Conservation (phyloP, 2,113 vertebrate genomes). For the Anhinga anhinga region DNA sequence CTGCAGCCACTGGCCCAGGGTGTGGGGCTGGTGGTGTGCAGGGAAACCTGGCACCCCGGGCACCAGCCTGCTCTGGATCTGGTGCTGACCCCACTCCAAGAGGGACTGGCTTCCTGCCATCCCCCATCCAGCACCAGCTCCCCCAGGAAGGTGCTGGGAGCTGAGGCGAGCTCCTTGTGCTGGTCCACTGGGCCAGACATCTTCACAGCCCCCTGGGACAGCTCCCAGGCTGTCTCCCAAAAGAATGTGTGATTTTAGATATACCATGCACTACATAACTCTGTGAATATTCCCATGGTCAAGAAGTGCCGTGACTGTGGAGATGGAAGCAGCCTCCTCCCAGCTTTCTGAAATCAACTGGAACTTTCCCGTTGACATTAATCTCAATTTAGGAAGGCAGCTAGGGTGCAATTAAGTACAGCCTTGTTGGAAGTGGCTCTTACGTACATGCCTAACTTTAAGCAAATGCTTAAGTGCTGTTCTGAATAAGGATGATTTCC, state of each 20-base stretch:
- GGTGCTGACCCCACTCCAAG: accelerated
- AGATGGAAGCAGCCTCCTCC: neutral
- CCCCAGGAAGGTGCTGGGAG: neutral
- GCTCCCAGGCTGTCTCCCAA: neutral
- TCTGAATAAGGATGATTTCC: neutral
- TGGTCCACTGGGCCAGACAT: neutral
- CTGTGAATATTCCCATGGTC: neutral
- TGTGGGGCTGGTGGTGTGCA: neutral
- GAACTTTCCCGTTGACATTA: neutral
- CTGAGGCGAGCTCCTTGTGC: accelerated
- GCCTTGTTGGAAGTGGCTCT: neutral
- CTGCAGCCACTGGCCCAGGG: accelerated
- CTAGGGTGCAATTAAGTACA: neutral
- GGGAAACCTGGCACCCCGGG: accelerated
- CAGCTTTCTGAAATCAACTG: neutral
- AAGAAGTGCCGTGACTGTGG: accelerated
- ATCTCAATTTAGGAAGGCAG: neutral
- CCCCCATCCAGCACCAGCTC: neutral
- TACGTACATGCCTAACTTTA: neutral
- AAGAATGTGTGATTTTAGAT: neutral
- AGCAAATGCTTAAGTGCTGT: neutral
- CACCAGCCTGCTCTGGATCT: neutral
- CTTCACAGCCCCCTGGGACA: accelerated
- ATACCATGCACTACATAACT: neutral
- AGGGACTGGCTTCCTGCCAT: accelerated